These are phyloP conservation scores for Ctenopoma kingsleyae DNA, from an alignment of 2,797 vertebrate genomes.

Conservation along the genomic window DNA sequence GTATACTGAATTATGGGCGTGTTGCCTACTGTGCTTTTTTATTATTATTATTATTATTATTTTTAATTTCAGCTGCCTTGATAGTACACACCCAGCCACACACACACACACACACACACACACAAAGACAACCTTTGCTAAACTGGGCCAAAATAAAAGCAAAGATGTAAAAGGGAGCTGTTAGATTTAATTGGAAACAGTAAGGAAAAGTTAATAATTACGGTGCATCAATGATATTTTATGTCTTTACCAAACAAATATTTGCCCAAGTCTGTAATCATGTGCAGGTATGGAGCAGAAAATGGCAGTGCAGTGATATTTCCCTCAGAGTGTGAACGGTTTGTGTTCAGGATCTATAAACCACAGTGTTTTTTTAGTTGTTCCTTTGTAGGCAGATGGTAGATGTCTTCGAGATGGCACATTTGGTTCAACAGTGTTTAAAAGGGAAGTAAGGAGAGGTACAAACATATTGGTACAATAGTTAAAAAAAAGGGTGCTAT, in stretches of 20 bases:
- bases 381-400: constrained; percentile 18
- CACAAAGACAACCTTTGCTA: constrained; percentile 20
- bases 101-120: constrained; percentile 37
- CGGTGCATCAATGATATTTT: background rate
- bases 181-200: constrained; percentile 9
- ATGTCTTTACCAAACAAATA: background rate
- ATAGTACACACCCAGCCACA: constrained; percentile 58
- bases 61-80: constrained; percentile 75
- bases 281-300: constrained; percentile 1
- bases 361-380: constrained; percentile 1
- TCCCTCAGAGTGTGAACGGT: background rate
- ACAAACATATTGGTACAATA: constrained; percentile 13
- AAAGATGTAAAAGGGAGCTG: constrained; percentile 24
- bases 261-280: constrained; percentile 51
- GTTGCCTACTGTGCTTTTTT: constrained; percentile 69
- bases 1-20: constrained; percentile 76
- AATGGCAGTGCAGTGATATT: background rate
- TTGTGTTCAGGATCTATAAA: constrained; percentile 13
- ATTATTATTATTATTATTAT: constrained; percentile 10
- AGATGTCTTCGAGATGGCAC: constrained; percentile 6
- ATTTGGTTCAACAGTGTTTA: background rate
- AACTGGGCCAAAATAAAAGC: constrained; percentile 19
- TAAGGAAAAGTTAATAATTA: background rate
- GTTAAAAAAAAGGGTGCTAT: constrained; percentile 1
- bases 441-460: constrained; percentile 1